Conservation (phyloP, 1,140 invertebrate species). For the Trissolcus basalis region DNA sequence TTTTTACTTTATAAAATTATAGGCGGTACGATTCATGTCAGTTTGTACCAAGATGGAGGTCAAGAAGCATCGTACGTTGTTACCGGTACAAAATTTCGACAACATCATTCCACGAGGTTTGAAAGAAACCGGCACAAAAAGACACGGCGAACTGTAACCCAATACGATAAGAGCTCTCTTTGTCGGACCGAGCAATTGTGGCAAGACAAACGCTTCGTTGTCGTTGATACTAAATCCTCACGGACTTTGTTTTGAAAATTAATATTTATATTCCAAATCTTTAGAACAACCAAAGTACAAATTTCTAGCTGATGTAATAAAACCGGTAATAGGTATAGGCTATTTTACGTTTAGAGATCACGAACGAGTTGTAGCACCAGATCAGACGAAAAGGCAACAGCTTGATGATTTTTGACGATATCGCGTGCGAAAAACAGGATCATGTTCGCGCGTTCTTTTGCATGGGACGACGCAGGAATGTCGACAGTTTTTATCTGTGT, state of each 20-base stretch:
- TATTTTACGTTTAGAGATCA: slow-evolving; percentile 1
- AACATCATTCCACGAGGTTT: background rate
- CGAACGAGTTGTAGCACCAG: background rate
- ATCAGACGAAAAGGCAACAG: background rate
- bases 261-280: slow-evolving; percentile 2
- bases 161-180: background rate
- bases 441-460: slow-evolving; percentile 67
- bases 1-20: no score
- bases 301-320: background rate
- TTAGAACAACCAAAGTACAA: background rate
- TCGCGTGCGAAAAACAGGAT: slow-evolving; percentile 64
- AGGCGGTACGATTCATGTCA: no score
- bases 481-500: slow-evolving; percentile 67
- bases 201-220: background rate
- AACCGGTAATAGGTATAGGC: background rate
- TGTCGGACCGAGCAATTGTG: background rate
- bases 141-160: background rate
- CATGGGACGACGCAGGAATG: slow-evolving; percentile 66
- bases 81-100: background rate
- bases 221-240: background rate
- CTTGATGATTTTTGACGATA: slow-evolving; percentile 69
- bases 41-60: background rate
- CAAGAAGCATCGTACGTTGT: background rate
- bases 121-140: background rate
- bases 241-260: slow-evolving; percentile 1